Evolutionary conservation across 2,797 vertebrate genomes (phyloP), one percentile per base, ranked within the genome.

Genomic region (Neopelma chrysocephalum): DNA sequence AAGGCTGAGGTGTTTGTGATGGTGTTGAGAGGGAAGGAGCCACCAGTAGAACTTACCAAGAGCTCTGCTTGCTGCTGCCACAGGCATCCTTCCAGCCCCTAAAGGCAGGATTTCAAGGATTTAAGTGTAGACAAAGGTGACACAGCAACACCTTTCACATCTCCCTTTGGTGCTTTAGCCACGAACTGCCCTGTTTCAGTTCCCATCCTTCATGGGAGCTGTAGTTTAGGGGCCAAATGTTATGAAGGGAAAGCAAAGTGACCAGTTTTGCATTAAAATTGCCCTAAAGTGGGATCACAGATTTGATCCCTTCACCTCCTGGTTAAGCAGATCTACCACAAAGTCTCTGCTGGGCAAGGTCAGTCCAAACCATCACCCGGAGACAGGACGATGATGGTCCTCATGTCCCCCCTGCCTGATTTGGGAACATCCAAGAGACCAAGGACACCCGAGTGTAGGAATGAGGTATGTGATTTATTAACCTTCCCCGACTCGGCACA

Each of bases 391-490:
- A 15, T 1, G 1, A 9, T 4, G 3, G 2, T 40, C 29, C 31
- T 54, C 18, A 3, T 3, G 15, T 48, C 40, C 26, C 34, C 47
- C 10, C 27, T 13, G 6, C 15, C 8, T 4, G 6, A 19, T 15
- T 5, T 3, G 10, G 32, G 14, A 65, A 71, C 47, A 21, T 0
- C 51, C 48, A 13, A 43, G 45, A 89, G 47, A 86, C 23, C 26
- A 62, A 5, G 40, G 19, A 18, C 20, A 27, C 12, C 12, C 0
- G 0, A 17, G 13, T 0, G 0, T 32, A 69, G 92, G 78, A 89
- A 80, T 15, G 79, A 96, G 56, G 54, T 56, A 86, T 80, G 83
- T 57, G 5, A 1, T 97, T 96, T 97, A 96, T 96, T 97, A 15
- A 53, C 68, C 58, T 68, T 43, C 51, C 64, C 26, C 31, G 1